These are phyloP conservation scores for Xiphydria camelus DNA, from an alignment of 2,888 invertebrate genomes.

Conservation along the genomic window DNA sequence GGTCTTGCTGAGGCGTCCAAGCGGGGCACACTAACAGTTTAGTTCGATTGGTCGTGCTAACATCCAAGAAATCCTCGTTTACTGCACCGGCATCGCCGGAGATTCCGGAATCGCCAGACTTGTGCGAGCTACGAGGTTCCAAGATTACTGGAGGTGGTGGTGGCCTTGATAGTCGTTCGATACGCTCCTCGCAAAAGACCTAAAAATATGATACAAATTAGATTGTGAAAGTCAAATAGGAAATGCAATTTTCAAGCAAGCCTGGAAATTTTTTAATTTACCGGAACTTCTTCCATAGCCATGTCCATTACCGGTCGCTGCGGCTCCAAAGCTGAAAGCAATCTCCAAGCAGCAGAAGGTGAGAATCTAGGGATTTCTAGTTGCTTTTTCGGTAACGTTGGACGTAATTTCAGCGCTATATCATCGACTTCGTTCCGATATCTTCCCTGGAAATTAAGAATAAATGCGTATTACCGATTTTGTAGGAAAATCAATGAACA, in stretches of 20 bases:
- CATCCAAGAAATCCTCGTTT: slow-evolving; percentile 51
- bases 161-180: slow-evolving; percentile 61
- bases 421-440: slow-evolving; percentile 62
- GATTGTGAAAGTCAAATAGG: background rate
- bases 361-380: slow-evolving; percentile 79
- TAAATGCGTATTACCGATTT: too few relatives aligned
- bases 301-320: slow-evolving; percentile 49
- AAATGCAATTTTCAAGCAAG: background rate
- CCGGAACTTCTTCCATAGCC: slow-evolving; percentile 52
- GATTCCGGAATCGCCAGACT: slow-evolving; percentile 83
- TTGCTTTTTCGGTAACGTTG: slow-evolving; percentile 79
- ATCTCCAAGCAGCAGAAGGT: slow-evolving; percentile 81
- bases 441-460: too few relatives aligned
- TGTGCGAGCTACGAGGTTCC: slow-evolving; percentile 62
- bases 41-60: slow-evolving; percentile 33
- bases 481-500: too few relatives aligned
- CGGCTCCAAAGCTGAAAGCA: slow-evolving; percentile 68
- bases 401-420: slow-evolving; percentile 74
- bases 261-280: slow-evolving; percentile 23
- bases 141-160: slow-evolving; percentile 58
- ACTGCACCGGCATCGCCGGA: slow-evolving; percentile 74
- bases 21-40: slow-evolving; percentile 51
- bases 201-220: slow-evolving; percentile 26
- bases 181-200: slow-evolving; percentile 61
- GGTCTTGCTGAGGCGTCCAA: slow-evolving; percentile 87